These are phyloP conservation scores for Drosophila biarmipes DNA, from an alignment of 1,140 invertebrate genomes.

Conservation along the genomic window DNA sequence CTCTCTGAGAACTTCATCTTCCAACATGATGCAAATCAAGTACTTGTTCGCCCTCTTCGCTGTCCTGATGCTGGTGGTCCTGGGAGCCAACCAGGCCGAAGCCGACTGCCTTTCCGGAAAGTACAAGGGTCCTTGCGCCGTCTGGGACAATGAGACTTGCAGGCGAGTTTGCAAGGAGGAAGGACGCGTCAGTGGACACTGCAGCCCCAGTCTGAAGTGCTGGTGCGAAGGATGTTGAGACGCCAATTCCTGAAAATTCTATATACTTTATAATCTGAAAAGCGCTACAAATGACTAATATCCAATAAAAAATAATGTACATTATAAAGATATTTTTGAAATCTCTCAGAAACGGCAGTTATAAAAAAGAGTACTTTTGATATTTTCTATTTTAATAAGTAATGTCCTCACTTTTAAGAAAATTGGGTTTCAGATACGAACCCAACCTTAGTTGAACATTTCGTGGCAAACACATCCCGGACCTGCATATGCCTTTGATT, in stretches of 20 bases:
- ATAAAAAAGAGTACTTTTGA: too few relatives aligned
- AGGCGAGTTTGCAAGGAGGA: constrained; percentile 23
- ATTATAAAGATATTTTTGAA: not conserved
- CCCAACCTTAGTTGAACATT: too few relatives aligned
- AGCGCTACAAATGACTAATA: not conserved
- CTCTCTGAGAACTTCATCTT: not conserved
- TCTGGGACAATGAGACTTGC: constrained; percentile 26
- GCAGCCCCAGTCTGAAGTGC: constrained; percentile 28
- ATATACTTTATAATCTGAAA: too few relatives aligned
- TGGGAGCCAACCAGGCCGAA: constrained; percentile 15
- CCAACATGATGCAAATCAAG: constrained; percentile 21
- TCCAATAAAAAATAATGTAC: constrained; percentile 2
- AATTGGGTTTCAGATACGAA: too few relatives aligned
- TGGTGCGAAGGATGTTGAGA: constrained; percentile 34
- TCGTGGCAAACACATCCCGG: too few relatives aligned
- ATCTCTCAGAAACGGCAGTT: not conserved
- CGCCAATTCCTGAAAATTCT: not conserved
- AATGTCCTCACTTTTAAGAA: too few relatives aligned
- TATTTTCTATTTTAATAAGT: too few relatives aligned
- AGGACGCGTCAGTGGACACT: constrained; percentile 16
- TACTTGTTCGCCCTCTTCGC: constrained; percentile 16
- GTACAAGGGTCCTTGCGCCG: constrained; percentile 19
- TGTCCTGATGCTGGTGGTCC: constrained; percentile 22
- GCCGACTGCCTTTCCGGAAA: constrained; percentile 29
- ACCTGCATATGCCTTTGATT: not conserved